Percentiles rank a stretch among this genome's conserved stretches.
phyloP scores from a whole-genome alignment of 2,113 vertebrate genomes.

The Pholis gunnellus region DNA sequence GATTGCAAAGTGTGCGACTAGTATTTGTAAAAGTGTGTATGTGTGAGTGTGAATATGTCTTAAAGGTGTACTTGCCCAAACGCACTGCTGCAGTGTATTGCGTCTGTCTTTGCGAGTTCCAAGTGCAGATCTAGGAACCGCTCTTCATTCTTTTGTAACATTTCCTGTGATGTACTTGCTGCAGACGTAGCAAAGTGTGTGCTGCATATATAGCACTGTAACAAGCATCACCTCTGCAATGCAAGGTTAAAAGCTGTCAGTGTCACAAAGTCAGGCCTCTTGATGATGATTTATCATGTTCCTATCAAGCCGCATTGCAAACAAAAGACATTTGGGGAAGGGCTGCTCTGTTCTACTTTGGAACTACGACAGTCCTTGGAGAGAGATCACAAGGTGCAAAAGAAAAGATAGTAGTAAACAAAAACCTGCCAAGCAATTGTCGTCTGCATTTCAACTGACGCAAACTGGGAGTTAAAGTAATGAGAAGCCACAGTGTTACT shows the following conservation, averaged over 20 bases:
- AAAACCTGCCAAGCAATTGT: slow-evolving; percentile 14
- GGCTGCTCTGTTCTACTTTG: slow-evolving; percentile 24
- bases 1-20: background rate
- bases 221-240: slow-evolving; percentile 40
- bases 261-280: slow-evolving; percentile 39
- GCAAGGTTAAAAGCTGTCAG: slow-evolving; percentile 63
- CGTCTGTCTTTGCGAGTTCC: slow-evolving; percentile 36
- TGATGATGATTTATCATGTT: slow-evolving; percentile 72
- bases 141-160: slow-evolving; percentile 35
- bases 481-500: slow-evolving; percentile 36
- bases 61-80: background rate
- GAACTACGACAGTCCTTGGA: slow-evolving; percentile 19
- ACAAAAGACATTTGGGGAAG: slow-evolving; percentile 29
- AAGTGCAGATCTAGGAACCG: slow-evolving; percentile 42
- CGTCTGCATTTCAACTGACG: slow-evolving; percentile 35
- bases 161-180: slow-evolving; percentile 58
- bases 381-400: slow-evolving; percentile 24
- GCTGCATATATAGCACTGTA: slow-evolving; percentile 42
- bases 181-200: slow-evolving; percentile 37
- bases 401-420: background rate
- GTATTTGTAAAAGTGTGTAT: background rate
- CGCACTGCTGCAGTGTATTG: slow-evolving; percentile 9
- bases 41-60: background rate
- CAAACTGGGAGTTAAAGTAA: slow-evolving; percentile 31
- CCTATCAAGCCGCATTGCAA: slow-evolving; percentile 37